Percentiles rank a stretch among this genome's conserved stretches.
Evolutionary conservation across 2,113 vertebrate species (phyloP).

Genomic region (Sinocyclocheilus anshuiensis): DNA sequence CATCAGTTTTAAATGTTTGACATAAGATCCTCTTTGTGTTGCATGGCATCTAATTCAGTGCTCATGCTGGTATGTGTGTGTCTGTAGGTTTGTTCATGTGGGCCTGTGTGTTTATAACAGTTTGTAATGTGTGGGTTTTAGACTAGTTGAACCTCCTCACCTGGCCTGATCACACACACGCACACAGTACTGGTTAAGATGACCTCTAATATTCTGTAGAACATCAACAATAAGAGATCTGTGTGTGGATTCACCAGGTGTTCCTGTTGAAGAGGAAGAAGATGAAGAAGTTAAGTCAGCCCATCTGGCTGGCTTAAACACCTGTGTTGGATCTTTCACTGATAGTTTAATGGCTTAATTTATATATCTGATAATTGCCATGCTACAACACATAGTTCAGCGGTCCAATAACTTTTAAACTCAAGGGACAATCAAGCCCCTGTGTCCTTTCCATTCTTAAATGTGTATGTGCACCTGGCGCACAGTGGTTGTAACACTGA

Average conservation of each 20-base stretch:
- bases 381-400: not conserved
- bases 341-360: not conserved
- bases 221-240: constrained; percentile 33
- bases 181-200: not conserved
- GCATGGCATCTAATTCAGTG: not conserved
- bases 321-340: constrained; percentile 29
- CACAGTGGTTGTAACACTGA: constrained; percentile 20
- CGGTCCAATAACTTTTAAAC: not conserved
- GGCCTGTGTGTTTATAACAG: not conserved
- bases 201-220: not conserved
- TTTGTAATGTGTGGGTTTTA: not conserved
- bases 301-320: constrained; percentile 33
- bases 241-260: constrained; percentile 43
- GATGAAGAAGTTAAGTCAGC: not conserved
- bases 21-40: constrained; percentile 1
- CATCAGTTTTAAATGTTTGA: constrained; percentile 20
- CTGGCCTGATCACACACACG: not conserved
- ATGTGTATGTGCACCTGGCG: not conserved
- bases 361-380: not conserved
- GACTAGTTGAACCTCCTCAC: not conserved
- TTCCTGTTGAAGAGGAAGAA: constrained; percentile 4
- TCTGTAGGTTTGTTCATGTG: not conserved
- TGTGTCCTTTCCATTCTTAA: not conserved
- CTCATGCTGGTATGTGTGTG: not conserved
- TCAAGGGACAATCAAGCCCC: not conserved